Percentiles rank a stretch among this genome's conserved stretches.
phyloP scores from a whole-genome alignment of 2,113 vertebrate genomes.

The Microcebus murinus region DNA sequence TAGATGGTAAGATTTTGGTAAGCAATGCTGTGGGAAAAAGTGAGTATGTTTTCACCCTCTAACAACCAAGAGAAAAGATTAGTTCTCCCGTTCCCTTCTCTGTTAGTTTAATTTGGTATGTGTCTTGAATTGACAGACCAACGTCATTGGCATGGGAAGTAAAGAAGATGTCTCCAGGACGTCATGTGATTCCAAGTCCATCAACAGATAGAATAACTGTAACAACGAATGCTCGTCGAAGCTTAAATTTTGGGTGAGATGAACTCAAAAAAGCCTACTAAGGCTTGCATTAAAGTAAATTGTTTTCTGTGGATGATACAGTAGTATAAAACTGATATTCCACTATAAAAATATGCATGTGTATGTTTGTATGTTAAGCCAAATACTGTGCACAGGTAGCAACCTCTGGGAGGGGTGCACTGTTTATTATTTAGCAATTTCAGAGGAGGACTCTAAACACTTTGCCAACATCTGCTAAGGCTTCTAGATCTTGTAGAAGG shows the following conservation, averaged over 20 bases:
- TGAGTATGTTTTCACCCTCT: background rate
- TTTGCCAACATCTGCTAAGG: background rate
- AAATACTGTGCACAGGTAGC: background rate
- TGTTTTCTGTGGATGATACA: background rate
- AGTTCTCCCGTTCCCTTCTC: background rate
- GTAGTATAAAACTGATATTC: background rate
- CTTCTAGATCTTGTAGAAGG: background rate
- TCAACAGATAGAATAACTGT: conserved; percentile 94
- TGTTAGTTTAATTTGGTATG: background rate
- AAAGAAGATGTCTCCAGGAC: conserved; percentile 99
- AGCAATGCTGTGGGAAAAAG: background rate
- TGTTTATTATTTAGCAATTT: background rate
- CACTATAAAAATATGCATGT: background rate
- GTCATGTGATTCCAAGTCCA: conserved; percentile 95
- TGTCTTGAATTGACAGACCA: conserved; percentile 88
- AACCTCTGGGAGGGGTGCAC: background rate
- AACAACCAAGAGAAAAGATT: background rate
- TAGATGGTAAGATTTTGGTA: background rate
- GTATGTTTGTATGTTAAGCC: background rate
- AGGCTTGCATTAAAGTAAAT: background rate
- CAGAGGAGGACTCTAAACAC: background rate
- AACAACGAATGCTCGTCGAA: conserved; percentile 91
- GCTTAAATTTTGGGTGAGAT: conserved; percentile 95
- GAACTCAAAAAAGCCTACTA: conserved; percentile 19
- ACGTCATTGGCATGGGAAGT: conserved; percentile 99